Base-by-base conservation (phyloP, 2,888 invertebrate species). In the Ophion obscuratus region DNA sequence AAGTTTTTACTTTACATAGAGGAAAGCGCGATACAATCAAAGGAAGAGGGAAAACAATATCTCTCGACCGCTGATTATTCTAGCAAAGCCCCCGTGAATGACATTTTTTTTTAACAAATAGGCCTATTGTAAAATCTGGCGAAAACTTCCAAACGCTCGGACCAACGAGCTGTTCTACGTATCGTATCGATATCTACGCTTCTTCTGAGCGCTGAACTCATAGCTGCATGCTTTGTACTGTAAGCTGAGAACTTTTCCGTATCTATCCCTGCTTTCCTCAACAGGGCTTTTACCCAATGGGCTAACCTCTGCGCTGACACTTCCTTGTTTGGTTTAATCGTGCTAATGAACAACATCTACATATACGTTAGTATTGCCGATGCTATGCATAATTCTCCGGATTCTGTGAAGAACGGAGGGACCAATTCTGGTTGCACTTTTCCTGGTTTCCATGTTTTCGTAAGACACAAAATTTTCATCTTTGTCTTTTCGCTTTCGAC, bases 241-340 rank as follows among this genome's bases (percentile, higher is more conserved):
- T 88, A 86, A 10, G 87, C 87, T 59, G 80, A 77, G 31, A 87
- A 88, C 44, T 67, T 64, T n/a, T 83, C 74, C n/a, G 77, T 89
- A 78, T 89, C 82, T n/a, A 88, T 79, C 20, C 86, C 88, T 20
- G 81, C 84, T 75, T 88, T 85, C 11, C 10, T 36, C 9, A 88
- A 71, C 2, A 87, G 36, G 0, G 84, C 61, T 81, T 89, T 88
- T 57, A 89, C 79, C 87, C 88, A 89, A 66, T 88, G 87, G n/a
- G 86, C 81, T n/a, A 88, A 83, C 11, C 88, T 88, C 67, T 88
- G 87, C 5, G 86, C 70, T 70, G 86, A 71, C 64, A 86, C 87
- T 9, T 82, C 62, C 2, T 53, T 77, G 79, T 59, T 74, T 3
- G 87, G 88, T 62, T 85, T 83, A 14, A 76, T 61, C 4, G 85